Evolutionary conservation across 37 sponge, comb jelly and placozoan genomes (phyloP).

Genomic region (Oopsacas minuta): DNA sequence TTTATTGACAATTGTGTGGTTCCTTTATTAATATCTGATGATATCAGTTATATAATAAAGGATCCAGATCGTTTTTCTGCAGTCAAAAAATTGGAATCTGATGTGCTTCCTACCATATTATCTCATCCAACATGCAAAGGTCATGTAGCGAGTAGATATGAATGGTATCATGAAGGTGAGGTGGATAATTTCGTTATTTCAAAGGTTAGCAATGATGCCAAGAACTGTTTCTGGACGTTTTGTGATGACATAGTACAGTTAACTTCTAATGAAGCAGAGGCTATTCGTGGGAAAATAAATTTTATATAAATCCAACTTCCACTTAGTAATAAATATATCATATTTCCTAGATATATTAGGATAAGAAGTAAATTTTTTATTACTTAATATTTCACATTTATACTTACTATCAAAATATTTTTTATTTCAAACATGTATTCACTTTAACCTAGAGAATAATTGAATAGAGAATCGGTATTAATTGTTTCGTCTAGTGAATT

Average conservation of each 20-base stretch:
- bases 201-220: background rate
- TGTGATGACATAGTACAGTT: background rate
- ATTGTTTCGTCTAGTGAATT: no score
- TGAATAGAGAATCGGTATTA: no score
- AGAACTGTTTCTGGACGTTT: background rate
- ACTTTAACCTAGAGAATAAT: no score
- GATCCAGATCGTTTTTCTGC: background rate
- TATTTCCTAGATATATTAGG: background rate
- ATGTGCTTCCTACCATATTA: background rate
- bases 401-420: no score
- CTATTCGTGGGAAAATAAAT: background rate
- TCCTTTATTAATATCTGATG: background rate
- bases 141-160: background rate
- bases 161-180: background rate
- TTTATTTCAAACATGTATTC: no score
- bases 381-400: no score
- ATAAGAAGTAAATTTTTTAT: no score
- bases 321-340: background rate
- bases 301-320: background rate
- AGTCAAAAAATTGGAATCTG: background rate
- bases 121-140: background rate
- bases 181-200: background rate
- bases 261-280: background rate
- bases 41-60: background rate
- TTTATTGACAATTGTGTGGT: background rate